These are phyloP conservation scores for Phylloscopus whistleri DNA, from an alignment of 2,113 vertebrate genomes.

Conservation along the genomic window DNA sequence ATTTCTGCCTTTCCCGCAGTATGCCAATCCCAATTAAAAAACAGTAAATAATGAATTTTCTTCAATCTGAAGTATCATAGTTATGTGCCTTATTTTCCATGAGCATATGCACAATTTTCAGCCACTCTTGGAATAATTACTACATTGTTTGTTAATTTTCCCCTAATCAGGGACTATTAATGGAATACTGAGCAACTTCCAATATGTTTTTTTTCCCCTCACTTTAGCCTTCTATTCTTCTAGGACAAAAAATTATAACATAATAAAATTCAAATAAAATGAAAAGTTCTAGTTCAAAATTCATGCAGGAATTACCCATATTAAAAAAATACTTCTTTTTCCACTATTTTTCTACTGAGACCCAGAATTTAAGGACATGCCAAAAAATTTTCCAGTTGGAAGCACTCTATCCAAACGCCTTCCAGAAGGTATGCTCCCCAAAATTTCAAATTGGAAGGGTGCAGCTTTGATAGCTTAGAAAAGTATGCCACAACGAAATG, in stretches of 20 bases:
- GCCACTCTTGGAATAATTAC: not conserved
- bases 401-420: not conserved
- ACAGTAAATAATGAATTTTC: not conserved
- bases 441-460: not conserved
- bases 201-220: not conserved
- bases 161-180: not conserved
- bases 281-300: not conserved
- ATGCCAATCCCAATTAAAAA: not conserved
- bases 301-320: not conserved
- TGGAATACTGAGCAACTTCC: not conserved
- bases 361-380: not conserved
- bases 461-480: not conserved
- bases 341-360: not conserved
- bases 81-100: not conserved
- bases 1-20: not conserved
- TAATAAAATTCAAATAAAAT: not conserved
- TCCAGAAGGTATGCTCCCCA: not conserved
- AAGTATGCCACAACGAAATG: not conserved
- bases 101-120: not conserved
- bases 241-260: not conserved
- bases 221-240: not conserved
- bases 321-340: not conserved
- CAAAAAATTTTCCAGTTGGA: not conserved
- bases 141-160: not conserved
- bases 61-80: not conserved